A percentile compares a stretch with the other conserved stretches of the same genome.
phyloP scores from a whole-genome alignment of 2,797 vertebrate species.

The Scomberomorus guttatus region DNA sequence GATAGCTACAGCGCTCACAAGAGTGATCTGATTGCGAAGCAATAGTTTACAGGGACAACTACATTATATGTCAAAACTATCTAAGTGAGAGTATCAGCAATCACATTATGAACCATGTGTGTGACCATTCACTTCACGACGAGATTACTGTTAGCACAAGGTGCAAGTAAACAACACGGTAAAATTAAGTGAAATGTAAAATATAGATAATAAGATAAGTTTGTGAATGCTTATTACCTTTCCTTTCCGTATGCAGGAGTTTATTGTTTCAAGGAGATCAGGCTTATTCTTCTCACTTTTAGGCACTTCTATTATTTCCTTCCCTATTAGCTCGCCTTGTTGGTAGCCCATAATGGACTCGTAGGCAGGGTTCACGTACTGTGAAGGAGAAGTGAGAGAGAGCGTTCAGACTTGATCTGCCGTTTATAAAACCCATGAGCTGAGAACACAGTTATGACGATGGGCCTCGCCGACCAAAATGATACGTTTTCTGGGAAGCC shows the following conservation, averaged over 20 bases:
- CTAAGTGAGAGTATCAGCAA: background rate
- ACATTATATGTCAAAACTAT: background rate
- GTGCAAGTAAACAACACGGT: background rate
- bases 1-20: constrained; percentile 4
- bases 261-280: constrained; percentile 96
- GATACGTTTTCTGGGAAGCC: constrained; percentile 10
- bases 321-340: constrained; percentile 94
- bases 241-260: constrained; percentile 95
- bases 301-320: constrained; percentile 96
- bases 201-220: background rate
- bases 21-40: constrained; percentile 18
- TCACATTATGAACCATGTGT: background rate
- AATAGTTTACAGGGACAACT: background rate
- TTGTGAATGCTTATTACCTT: constrained; percentile 87
- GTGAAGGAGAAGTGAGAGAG: constrained; percentile 59
- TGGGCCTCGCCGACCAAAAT: constrained; percentile 6
- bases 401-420: constrained; percentile 9
- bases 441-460: constrained; percentile 20
- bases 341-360: constrained; percentile 97
- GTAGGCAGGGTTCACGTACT: constrained; percentile 98
- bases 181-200: background rate
- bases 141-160: background rate
- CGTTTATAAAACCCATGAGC: constrained; percentile 15
- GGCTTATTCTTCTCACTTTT: constrained; percentile 97
- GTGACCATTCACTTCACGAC: background rate